phyloP scores from a whole-genome alignment of 1,140 invertebrate species.

The Drosophila cardini region DNA sequence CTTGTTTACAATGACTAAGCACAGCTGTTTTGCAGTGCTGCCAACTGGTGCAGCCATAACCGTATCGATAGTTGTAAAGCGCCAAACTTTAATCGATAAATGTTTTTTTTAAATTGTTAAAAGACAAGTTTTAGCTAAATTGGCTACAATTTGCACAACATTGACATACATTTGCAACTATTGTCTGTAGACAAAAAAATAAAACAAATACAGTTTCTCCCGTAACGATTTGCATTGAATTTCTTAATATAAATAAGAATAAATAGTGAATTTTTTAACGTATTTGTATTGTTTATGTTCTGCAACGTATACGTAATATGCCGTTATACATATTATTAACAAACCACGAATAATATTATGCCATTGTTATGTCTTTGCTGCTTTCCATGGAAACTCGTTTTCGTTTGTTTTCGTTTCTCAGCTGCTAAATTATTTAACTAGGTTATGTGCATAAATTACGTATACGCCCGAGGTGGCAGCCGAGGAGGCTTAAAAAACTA shows the following conservation, averaged over 20 bases:
- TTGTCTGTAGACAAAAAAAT: neutral
- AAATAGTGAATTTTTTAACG: neutral
- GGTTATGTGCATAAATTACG: slow-evolving; percentile 47
- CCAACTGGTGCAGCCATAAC: neutral
- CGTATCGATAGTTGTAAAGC: neutral
- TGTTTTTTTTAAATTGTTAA: neutral
- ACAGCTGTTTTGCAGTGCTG: too few species aligned
- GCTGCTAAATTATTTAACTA: slow-evolving; percentile 40
- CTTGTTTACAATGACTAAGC: too few species aligned
- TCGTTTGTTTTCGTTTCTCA: slow-evolving; percentile 16
- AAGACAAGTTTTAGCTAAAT: too few species aligned
- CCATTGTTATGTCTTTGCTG: slow-evolving; percentile 11
- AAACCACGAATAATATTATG: slow-evolving; percentile 17
- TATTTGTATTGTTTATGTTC: slow-evolving; percentile 8
- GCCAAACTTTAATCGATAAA: neutral
- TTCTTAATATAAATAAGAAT: neutral
- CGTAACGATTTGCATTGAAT: neutral
- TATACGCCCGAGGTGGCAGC: slow-evolving; percentile 24
- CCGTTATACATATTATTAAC: slow-evolving; percentile 24
- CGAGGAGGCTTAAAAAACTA: neutral
- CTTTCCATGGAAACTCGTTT: slow-evolving; percentile 44
- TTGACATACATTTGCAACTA: neutral
- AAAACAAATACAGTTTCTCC: slow-evolving; percentile 3
- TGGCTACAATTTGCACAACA: neutral
- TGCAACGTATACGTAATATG: slow-evolving; percentile 29